Conservation (phyloP, 1,140 invertebrate species). For the Cotesia vestalis region DNA sequence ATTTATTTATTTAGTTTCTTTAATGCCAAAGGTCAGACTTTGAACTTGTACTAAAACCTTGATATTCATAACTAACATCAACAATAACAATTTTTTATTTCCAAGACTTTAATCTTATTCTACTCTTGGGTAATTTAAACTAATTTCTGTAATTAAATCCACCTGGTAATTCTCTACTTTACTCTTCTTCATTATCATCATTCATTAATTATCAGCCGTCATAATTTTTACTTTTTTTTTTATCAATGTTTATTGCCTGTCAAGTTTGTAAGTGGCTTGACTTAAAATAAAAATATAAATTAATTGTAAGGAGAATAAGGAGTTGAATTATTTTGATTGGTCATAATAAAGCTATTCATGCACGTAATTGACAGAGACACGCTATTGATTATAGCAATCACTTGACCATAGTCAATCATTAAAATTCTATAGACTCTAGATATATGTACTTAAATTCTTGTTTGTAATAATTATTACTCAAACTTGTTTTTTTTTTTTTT, state of each 20-base stretch:
- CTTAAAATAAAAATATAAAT: too few species aligned
- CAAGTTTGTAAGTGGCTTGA: too few species aligned
- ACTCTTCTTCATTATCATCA: too few species aligned
- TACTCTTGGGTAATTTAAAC: too few species aligned
- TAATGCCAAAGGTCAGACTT: conserved; percentile 7
- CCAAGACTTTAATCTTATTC: neutral
- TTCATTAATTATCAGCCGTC: too few species aligned
- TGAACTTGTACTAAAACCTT: neutral
- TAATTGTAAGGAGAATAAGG: too few species aligned
- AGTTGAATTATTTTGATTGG: neutral
- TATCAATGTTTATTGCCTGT: too few species aligned
- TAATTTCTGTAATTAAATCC: too few species aligned
- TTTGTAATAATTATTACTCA: conserved; percentile 13
- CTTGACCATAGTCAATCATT: conserved; percentile 4
- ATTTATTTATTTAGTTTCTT: conserved; percentile 1
- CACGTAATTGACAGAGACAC: neutral
- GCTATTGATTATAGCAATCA: neutral
- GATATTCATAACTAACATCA: neutral
- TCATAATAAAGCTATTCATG: conserved; percentile 13
- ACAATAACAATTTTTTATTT: neutral
- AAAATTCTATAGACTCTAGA: neutral
- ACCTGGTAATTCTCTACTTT: too few species aligned
- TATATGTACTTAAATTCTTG: neutral
- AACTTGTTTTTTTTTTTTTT: neutral
- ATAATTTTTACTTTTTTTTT: too few species aligned